These are phyloP conservation scores for Mimumesa dahlbomi DNA, from an alignment of 2,888 invertebrate genomes.

Conservation along the genomic window DNA sequence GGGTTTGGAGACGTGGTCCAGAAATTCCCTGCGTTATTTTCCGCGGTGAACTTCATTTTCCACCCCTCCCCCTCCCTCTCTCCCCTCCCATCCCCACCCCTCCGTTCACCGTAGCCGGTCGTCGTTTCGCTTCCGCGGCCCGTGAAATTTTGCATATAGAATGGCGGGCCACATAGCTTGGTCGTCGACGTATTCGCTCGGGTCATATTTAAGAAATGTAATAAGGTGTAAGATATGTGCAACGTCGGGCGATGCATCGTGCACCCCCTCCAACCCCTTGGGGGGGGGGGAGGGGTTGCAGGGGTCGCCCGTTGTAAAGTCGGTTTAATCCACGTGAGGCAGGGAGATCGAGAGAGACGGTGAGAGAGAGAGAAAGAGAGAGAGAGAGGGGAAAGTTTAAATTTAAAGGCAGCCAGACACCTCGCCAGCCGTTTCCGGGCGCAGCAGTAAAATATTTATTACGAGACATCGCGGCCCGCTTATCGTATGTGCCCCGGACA, in stretches of 20 bases:
- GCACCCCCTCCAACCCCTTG: not conserved
- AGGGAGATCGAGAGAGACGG: no score
- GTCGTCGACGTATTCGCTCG: constrained; percentile 51
- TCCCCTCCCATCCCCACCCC: no score
- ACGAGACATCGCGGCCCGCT: constrained; percentile 50
- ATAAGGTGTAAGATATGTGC: constrained; percentile 74
- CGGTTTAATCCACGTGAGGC: constrained; percentile 67
- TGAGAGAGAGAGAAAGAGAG: no score
- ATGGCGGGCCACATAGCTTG: constrained; percentile 53
- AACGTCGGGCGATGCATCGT: constrained; percentile 59
- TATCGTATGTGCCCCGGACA: constrained; percentile 57
- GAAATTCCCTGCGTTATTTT: constrained; percentile 61
- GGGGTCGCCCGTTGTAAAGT: constrained; percentile 59
- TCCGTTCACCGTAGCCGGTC: no score
- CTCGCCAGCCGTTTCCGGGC: constrained; percentile 13
- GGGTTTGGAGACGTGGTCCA: constrained; percentile 10
- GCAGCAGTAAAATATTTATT: constrained; percentile 64
- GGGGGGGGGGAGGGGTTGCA: constrained; percentile 19
- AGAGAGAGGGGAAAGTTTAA: constrained; percentile 58
- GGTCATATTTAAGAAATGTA: constrained; percentile 74
- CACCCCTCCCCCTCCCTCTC: no score
- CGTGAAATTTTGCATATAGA: constrained; percentile 76
- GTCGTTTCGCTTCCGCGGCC: constrained; percentile 71
- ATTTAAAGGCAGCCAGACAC: constrained; percentile 56
- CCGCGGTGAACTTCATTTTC: constrained; percentile 60